A percentile compares a stretch with the other conserved stretches of the same genome.
These are phyloP conservation scores for Busseola fusca DNA, from an alignment of 2,888 invertebrate genomes.

Conservation along the genomic window DNA sequence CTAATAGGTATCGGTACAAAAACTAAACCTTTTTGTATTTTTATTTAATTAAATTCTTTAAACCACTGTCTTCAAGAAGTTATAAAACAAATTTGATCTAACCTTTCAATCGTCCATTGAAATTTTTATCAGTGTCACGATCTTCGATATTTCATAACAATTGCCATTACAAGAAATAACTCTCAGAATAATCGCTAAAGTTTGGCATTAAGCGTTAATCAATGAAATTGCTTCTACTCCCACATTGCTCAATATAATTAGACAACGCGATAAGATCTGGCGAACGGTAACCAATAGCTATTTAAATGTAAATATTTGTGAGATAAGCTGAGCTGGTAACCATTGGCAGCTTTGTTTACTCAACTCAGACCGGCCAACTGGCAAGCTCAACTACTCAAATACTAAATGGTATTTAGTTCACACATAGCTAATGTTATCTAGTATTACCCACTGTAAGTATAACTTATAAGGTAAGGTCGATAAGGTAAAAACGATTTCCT, in stretches of 20 bases:
- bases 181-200: constrained; percentile 50
- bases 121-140: constrained; percentile 47
- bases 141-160: constrained; percentile 55
- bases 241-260: constrained; percentile 64
- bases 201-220: constrained; percentile 57
- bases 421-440: constrained; percentile 52
- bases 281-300: constrained; percentile 59
- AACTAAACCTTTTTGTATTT: constrained; percentile 22
- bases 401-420: constrained; percentile 61
- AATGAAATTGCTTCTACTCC: constrained; percentile 60
- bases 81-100: constrained; percentile 25
- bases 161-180: constrained; percentile 56
- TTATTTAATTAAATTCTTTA: constrained; percentile 28
- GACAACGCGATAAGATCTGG: constrained; percentile 61
- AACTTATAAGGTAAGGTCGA: constrained; percentile 9
- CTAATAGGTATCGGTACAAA: constrained; percentile 11
- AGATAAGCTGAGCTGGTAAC: constrained; percentile 55
- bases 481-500: constrained; percentile 47
- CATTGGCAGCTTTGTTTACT: constrained; percentile 66
- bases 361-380: constrained; percentile 58
- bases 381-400: constrained; percentile 57
- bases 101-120: constrained; percentile 29
- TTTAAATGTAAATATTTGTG: constrained; percentile 65
- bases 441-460: constrained; percentile 29
- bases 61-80: constrained; percentile 18